These are phyloP conservation scores for Vombatus ursinus DNA, from an alignment of 2,113 vertebrate genomes.

Conservation along the genomic window DNA sequence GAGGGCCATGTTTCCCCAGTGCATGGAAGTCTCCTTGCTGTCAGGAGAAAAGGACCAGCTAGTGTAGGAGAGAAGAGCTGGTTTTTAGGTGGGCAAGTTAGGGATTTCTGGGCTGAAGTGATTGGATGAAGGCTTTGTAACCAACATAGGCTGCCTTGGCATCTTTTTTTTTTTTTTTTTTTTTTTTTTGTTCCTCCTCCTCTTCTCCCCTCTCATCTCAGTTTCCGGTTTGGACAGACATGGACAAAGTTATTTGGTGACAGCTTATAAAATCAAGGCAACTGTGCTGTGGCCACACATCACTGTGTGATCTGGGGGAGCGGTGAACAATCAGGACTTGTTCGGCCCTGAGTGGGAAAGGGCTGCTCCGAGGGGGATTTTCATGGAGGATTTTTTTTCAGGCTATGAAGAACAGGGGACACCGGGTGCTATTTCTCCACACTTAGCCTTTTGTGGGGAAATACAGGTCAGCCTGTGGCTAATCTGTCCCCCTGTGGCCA, in stretches of 20 bases:
- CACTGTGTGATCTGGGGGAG: not conserved
- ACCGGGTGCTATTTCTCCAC: constrained; percentile 81
- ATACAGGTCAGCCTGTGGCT: constrained; percentile 86
- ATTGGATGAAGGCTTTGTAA: not conserved
- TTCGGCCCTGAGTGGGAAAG: constrained; percentile 82
- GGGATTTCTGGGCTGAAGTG: not conserved
- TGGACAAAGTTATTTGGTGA: not conserved
- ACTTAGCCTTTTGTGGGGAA: constrained; percentile 83
- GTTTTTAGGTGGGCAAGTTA: not conserved
- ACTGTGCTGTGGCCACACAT: not conserved
- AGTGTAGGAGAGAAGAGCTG: not conserved
- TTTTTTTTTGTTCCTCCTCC: not conserved
- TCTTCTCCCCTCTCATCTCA: not conserved
- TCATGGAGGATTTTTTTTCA: constrained; percentile 79
- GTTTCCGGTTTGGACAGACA: not conserved
- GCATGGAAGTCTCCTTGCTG: not conserved
- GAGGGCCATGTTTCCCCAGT: not conserved
- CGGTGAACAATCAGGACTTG: constrained; percentile 67
- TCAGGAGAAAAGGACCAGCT: not conserved
- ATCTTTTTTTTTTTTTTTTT: not conserved
- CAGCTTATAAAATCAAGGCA: not conserved
- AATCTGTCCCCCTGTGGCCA: constrained; percentile 81
- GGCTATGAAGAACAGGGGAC: constrained; percentile 76
- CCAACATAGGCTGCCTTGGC: not conserved
- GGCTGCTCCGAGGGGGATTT: constrained; percentile 83